Base-by-base conservation (phyloP, 2,888 invertebrate genomes). In the Tenodera sinensis region DNA sequence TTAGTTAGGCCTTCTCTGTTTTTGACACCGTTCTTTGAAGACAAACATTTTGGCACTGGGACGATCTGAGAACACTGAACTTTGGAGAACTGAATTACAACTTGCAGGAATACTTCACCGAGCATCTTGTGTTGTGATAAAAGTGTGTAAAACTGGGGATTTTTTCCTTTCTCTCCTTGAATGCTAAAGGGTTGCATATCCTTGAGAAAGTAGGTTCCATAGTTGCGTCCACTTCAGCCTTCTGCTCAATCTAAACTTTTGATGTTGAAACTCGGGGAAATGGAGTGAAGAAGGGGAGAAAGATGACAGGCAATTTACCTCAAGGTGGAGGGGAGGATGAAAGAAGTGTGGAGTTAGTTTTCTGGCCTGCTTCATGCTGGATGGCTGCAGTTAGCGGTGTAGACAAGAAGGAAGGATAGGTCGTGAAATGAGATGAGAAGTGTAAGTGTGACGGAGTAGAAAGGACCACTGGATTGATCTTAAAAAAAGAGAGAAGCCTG, bases 251-350 rank as follows among this genome's bases (percentile, higher is more conserved):
- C 90, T 87, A 89, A 90, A 90, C 89, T 90, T 90, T 90, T 90
- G 85, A 88, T 90, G 90, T 87, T 83, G 90, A 88, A 83, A 71
- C 54, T 82, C 88, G 83, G 81, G 85, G 89, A 90, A 90, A 89
- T 90, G 89, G 85, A 89, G 90, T 89, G 89, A 89, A 85, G 89
- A 90, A 90, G 87, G 90, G 84, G 90, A 83, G 88, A 90, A 90
- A 87, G 90, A 90, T 90, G 90, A 90, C 89, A 89, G 90, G 90
- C 90, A 89, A 90, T 89, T 90, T 90, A 88, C 85, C 90, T 90
- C 88, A 85, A 89, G 88, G 90, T 89, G 85, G 84, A 88, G 89
- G 87, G 83, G 83, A 83, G 83, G 27, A 28, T 42, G 34, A n/a
- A 25, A 25, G 14, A 85, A 28, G 85, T 34, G 47, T n/a, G n/a